Evolutionary conservation across 2,113 vertebrate genomes (phyloP).

Genomic region (Lophotis ruficrista): DNA sequence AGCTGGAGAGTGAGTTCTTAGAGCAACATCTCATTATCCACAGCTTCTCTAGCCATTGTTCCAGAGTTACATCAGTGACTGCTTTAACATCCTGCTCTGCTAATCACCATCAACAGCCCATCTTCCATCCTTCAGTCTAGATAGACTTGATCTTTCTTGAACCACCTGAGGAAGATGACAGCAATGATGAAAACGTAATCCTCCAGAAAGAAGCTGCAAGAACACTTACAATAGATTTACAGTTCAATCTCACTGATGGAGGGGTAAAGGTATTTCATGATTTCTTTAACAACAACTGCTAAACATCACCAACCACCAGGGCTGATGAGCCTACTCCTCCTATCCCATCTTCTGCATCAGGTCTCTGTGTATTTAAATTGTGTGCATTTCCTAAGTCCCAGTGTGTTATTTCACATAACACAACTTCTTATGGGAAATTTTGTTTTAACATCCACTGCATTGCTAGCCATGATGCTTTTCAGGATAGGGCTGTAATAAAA

Average conservation of each 20-base stretch:
- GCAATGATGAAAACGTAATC: background rate
- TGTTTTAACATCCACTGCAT: background rate
- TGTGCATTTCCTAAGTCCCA: background rate
- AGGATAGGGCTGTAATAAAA: background rate
- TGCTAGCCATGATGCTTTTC: background rate
- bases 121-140: background rate
- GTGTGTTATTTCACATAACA: background rate
- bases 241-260: background rate
- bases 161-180: background rate
- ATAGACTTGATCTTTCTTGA: background rate
- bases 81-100: background rate
- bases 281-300: background rate
- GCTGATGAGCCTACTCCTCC: fast-evolving
- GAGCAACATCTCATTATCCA: background rate
- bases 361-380: background rate
- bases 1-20: background rate
- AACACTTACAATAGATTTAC: background rate
- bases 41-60: background rate
- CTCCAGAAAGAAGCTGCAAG: background rate
- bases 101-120: background rate
- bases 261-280: background rate
- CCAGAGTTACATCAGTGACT: background rate
- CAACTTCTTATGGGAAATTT: background rate
- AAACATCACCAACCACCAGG: background rate
- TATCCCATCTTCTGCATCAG: background rate